A percentile compares a stretch with the other conserved stretches of the same genome.
These are phyloP conservation scores for Eurystomus gularis DNA, from an alignment of 2,113 vertebrate genomes.

Conservation along the genomic window DNA sequence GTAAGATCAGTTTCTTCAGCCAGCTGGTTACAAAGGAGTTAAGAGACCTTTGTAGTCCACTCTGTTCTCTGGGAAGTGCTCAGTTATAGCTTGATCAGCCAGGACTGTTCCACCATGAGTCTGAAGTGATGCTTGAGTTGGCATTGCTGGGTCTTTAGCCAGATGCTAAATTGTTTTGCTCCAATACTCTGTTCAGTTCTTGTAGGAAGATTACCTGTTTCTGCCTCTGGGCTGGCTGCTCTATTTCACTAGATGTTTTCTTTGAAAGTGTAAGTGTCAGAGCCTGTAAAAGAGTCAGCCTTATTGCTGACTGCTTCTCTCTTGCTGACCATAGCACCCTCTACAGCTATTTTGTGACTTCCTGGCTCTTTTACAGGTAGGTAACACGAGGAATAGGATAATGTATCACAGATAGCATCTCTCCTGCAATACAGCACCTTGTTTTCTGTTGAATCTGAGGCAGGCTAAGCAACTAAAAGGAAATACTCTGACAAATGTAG, in stretches of 20 bases:
- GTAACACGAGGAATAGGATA: background rate
- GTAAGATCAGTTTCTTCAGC: background rate
- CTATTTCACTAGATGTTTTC: background rate
- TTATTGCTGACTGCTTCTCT: background rate
- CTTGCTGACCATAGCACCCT: background rate
- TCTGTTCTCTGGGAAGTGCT: background rate
- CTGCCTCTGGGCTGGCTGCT: background rate
- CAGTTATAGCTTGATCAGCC: background rate
- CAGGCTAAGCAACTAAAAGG: background rate
- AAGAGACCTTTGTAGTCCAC: background rate
- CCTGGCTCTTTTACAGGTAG: background rate
- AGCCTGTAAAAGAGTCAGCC: background rate
- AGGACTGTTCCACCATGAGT: background rate
- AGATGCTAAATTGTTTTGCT: background rate
- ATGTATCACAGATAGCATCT: background rate
- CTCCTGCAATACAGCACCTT: background rate
- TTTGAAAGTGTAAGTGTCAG: background rate
- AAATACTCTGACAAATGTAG: background rate
- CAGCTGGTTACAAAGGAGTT: background rate
- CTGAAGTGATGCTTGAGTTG: background rate
- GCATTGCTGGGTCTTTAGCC: background rate
- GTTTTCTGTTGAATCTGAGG: background rate
- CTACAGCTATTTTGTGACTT: background rate
- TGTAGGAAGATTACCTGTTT: background rate
- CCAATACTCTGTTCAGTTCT: background rate